Evolutionary conservation across 2,888 invertebrate species (phyloP).

Genomic region (Papilio elwesi): DNA sequence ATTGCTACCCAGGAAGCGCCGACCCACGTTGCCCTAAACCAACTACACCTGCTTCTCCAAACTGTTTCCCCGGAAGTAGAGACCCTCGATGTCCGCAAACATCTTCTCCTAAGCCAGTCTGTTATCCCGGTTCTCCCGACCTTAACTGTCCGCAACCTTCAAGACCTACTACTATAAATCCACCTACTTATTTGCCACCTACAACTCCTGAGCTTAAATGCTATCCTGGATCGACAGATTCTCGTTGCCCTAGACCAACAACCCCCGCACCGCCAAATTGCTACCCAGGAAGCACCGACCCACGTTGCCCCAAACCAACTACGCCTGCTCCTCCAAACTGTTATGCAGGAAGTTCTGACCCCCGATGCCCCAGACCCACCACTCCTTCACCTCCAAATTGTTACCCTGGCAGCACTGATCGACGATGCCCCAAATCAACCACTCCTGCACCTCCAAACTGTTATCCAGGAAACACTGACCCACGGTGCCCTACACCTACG

Average conservation of each 20-base stretch:
- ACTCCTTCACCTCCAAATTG: conserved; percentile 41
- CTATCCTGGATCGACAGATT: conserved; percentile 55
- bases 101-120: conserved; percentile 50
- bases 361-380: conserved; percentile 30
- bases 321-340: too few species aligned
- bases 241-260: too few species aligned
- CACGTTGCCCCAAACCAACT: too few species aligned
- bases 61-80: conserved; percentile 55
- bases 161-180: too few species aligned
- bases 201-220: conserved; percentile 53
- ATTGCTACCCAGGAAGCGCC: too few species aligned
- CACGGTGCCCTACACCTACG: too few species aligned
- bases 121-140: conserved; percentile 57
- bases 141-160: conserved; percentile 53
- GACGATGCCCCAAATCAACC: conserved; percentile 31
- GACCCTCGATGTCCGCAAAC: conserved; percentile 50
- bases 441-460: conserved; percentile 42
- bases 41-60: conserved; percentile 52
- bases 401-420: conserved; percentile 1
- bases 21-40: too few species aligned
- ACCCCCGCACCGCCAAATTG: too few species aligned
- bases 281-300: too few species aligned
- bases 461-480: too few species aligned
- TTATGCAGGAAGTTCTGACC: not conserved
- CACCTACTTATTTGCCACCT: conserved; percentile 40